These are phyloP conservation scores for Temnothorax ravouxi DNA, from an alignment of 2,888 invertebrate genomes.

Conservation along the genomic window DNA sequence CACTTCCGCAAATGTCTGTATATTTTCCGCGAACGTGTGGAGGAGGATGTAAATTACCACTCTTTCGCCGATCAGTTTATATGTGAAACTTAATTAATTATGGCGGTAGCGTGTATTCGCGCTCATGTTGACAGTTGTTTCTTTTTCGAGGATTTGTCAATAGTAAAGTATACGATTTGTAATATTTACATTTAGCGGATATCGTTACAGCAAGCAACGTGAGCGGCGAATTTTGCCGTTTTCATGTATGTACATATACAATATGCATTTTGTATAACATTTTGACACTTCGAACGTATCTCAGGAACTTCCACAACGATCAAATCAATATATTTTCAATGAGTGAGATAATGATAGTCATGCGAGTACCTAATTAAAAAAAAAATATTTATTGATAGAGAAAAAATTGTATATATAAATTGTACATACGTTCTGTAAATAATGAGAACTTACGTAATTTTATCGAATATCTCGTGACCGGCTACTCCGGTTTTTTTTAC, in stretches of 20 bases:
- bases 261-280: conserved; percentile 27
- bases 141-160: conserved; percentile 4
- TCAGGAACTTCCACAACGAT: conserved; percentile 61
- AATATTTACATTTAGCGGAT: background rate
- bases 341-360: conserved; percentile 81
- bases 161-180: background rate
- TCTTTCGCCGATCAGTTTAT: conserved; percentile 5
- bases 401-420: conserved; percentile 59
- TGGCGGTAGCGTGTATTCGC: background rate
- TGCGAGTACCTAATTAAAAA: conserved; percentile 77
- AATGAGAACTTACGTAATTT: conserved; percentile 25
- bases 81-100: background rate
- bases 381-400: conserved; percentile 70
- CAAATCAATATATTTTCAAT: conserved; percentile 62
- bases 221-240: conserved; percentile 2
- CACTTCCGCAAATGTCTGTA: background rate
- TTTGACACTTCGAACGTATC: conserved; percentile 43
- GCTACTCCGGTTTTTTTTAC: conserved; percentile 14
- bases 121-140: conserved; percentile 14
- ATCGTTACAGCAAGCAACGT: background rate
- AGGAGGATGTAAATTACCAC: background rate
- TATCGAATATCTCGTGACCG: conserved; percentile 23
- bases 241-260: background rate
- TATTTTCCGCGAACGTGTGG: background rate
- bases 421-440: conserved; percentile 66